phyloP scores from a whole-genome alignment of 2,113 vertebrate species.

The Glaucidium brasilianum region DNA sequence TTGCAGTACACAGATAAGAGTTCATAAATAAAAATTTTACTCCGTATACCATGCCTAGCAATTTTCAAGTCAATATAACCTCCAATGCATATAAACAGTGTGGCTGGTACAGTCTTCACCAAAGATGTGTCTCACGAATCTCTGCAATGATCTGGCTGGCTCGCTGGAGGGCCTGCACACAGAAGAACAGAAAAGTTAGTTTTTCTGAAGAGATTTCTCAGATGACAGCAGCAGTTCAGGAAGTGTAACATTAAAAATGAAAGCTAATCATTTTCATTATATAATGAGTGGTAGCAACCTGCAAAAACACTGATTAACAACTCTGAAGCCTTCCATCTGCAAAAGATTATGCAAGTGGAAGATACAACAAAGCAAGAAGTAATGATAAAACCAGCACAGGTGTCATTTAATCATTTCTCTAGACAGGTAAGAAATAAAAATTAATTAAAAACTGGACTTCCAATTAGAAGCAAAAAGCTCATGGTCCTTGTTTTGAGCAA shows the following conservation, averaged over 20 bases:
- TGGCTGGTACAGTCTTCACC: constrained; percentile 79
- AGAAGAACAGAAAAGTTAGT: not conserved
- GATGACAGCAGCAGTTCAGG: not conserved
- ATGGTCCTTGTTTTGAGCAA: not conserved
- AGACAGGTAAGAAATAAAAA: not conserved
- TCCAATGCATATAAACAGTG: constrained; percentile 9
- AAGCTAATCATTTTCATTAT: not conserved
- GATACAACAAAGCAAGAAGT: not conserved
- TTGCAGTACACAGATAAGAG: constrained; percentile 70
- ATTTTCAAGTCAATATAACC: constrained; percentile 60
- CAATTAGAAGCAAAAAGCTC: not conserved
- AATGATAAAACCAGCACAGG: not conserved
- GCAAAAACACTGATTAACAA: not conserved
- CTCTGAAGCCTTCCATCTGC: not conserved
- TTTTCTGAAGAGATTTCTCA: not conserved
- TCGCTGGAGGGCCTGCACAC: constrained; percentile 90
- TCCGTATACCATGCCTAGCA: constrained; percentile 78
- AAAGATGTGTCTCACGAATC: constrained; percentile 96
- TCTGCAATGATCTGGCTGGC: constrained; percentile 98
- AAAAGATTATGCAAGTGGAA: not conserved
- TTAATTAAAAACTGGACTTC: not conserved
- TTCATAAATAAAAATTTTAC: constrained; percentile 83
- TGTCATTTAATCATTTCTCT: not conserved
- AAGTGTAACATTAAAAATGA: not conserved
- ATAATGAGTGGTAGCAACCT: not conserved